Base-by-base conservation (phyloP, 2,797 vertebrate genomes). In the Lophotriccus pileatus region DNA sequence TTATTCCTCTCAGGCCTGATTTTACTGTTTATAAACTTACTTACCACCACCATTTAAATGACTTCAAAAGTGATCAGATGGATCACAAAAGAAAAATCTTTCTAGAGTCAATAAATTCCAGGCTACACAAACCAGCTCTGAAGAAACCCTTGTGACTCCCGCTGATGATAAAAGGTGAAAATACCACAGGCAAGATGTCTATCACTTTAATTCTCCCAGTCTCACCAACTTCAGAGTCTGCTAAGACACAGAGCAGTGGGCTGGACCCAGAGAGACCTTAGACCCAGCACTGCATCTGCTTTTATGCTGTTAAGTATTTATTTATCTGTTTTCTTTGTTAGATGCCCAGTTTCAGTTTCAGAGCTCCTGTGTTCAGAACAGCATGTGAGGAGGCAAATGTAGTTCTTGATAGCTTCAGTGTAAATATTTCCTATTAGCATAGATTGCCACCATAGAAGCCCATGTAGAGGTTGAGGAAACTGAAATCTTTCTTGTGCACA, bases 371-470 rank as follows among this genome's bases (percentile, higher is more conserved):
- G 25, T 12, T 79, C 19, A 24, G 37, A 64, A 25, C 22, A 63
- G 3, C 13, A 55, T 3, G 9, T 70, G 22, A 41, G 3, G 2
- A 6, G 17, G 9, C 7, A 75, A 69, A 14, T 1, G 4, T 28
- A 44, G 14, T 11, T 41, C 56, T 79, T 74, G 19, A 46, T 10
- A n/a, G 8, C 20, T 59, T 0, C 0, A 1, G 28, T 6, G 37
- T 34, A 68, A 63, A 52, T 30, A n/a, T n/a, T 58, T 7, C 10
- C 4, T 37, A 2, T 56, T 43, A 34, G 3, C 19, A 15, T 0
- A 73, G 13, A 27, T 44, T 53, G 6, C 18, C 20, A 21, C 6
- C 6, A 25, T 23, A 47, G 10, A 25, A 84, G 8, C 3, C 7
- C 3, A 1, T 24, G 18, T 10, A 30, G 37, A 49, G 8, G 24